Evolutionary conservation across 1,140 invertebrate species (phyloP).

Genomic region (Pentalonia nigronervosa): DNA sequence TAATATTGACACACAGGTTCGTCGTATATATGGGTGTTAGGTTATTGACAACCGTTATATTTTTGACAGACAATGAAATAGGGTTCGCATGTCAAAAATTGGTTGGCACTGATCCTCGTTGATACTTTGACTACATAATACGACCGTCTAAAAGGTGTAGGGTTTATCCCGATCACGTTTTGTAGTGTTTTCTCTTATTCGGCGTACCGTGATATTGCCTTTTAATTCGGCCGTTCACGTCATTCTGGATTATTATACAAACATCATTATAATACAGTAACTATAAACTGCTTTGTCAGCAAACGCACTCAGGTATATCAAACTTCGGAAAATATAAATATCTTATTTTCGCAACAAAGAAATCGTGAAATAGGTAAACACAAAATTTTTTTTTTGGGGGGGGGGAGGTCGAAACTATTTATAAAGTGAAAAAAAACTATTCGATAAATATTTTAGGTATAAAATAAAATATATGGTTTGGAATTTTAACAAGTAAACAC

Average conservation of each 20-base stretch:
- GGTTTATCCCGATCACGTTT: constrained; percentile 22
- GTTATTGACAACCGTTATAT: constrained; percentile 42
- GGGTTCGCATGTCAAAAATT: constrained; percentile 12
- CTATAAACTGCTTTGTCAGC: background rate
- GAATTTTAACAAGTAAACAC: background rate
- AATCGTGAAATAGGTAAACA: background rate
- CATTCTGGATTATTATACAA: constrained; percentile 25
- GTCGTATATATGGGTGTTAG: background rate
- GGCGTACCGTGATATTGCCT: background rate
- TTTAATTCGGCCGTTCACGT: constrained; percentile 21
- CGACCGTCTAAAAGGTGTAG: background rate
- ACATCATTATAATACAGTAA: constrained; percentile 22
- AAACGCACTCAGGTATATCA: background rate
- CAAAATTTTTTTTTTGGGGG: background rate
- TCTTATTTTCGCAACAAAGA: background rate
- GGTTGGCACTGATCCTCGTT: background rate
- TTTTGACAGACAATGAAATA: constrained; percentile 9
- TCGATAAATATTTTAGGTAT: background rate
- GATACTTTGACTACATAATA: constrained; percentile 45
- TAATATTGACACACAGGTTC: background rate
- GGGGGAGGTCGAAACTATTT: too few species aligned
- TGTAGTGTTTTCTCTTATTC: constrained; percentile 6
- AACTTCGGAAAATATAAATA: background rate
- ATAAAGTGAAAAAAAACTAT: background rate
- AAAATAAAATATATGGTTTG: background rate